A percentile compares a stretch with the other conserved stretches of the same genome.
Conservation (phyloP, 1,140 invertebrate genomes). For the Zaprionus inermis region DNA sequence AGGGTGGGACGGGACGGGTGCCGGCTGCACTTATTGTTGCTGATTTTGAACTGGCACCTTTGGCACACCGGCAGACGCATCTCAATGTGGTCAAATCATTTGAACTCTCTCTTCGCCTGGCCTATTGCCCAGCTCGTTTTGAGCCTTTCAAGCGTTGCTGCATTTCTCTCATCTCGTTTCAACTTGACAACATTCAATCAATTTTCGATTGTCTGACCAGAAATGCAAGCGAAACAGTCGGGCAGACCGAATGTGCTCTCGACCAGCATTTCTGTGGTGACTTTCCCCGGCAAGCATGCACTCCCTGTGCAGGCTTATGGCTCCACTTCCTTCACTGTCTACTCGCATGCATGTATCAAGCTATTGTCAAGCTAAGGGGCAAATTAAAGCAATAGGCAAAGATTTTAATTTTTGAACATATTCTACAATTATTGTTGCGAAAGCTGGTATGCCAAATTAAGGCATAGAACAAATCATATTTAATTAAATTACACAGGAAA, state of each 20-base stretch:
- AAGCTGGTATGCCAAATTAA: too few species aligned
- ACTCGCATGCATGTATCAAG: background rate
- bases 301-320: background rate
- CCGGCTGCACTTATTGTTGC: constrained; percentile 64
- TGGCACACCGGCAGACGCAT: constrained; percentile 18
- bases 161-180: background rate
- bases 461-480: too few species aligned
- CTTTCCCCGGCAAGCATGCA: background rate
- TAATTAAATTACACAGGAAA: too few species aligned
- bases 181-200: constrained; percentile 28
- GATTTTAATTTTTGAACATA: too few species aligned
- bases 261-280: background rate
- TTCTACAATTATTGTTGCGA: too few species aligned
- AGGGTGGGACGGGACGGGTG: background rate
- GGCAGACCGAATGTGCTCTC: background rate
- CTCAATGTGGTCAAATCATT: constrained; percentile 48
- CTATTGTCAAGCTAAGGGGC: background rate
- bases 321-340: too few species aligned
- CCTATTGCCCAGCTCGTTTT: constrained; percentile 4
- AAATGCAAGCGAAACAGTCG: background rate
- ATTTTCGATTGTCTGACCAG: constrained; percentile 22
- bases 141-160: background rate
- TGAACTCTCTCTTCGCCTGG: constrained; percentile 4
- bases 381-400: too few species aligned
- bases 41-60: constrained; percentile 79